Evolutionary conservation across 2,113 vertebrate species (phyloP).

Genomic region (Trichechus manatus): DNA sequence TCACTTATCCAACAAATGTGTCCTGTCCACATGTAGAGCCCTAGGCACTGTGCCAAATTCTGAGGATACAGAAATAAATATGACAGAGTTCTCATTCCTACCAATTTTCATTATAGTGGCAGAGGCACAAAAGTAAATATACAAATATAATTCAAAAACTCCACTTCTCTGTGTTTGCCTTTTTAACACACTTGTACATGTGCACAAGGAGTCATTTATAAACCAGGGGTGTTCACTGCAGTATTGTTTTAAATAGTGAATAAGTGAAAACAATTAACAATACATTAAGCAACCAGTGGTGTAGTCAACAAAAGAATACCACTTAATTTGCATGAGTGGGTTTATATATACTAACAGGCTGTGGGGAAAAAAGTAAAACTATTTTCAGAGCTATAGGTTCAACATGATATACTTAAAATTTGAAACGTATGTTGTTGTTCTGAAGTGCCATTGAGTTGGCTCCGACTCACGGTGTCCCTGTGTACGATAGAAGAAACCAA

Average conservation of each 20-base stretch:
- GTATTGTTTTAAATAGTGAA: conserved; percentile 18
- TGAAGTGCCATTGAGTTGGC: neutral
- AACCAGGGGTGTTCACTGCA: neutral
- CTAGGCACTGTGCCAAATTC: neutral
- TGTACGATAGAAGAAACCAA: no score
- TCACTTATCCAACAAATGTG: conserved; percentile 25
- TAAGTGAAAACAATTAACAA: neutral
- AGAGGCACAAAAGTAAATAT: conserved; percentile 35
- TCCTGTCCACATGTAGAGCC: neutral
- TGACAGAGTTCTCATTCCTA: neutral
- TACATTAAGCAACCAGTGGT: neutral
- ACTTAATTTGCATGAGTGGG: neutral
- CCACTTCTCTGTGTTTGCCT: neutral
- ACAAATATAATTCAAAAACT: conserved; percentile 5
- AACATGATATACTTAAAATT: neutral
- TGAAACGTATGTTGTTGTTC: neutral
- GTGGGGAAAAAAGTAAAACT: neutral
- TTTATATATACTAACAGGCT: neutral
- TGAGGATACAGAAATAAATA: neutral
- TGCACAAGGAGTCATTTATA: neutral
- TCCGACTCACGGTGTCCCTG: neutral
- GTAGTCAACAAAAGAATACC: neutral
- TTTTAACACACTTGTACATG: neutral
- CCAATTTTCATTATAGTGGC: neutral
- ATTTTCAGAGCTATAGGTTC: neutral